Evolutionary conservation across 2,888 invertebrate genomes (phyloP), one percentile per base, ranked within the genome.

Genomic region (Patella depressa): DNA sequence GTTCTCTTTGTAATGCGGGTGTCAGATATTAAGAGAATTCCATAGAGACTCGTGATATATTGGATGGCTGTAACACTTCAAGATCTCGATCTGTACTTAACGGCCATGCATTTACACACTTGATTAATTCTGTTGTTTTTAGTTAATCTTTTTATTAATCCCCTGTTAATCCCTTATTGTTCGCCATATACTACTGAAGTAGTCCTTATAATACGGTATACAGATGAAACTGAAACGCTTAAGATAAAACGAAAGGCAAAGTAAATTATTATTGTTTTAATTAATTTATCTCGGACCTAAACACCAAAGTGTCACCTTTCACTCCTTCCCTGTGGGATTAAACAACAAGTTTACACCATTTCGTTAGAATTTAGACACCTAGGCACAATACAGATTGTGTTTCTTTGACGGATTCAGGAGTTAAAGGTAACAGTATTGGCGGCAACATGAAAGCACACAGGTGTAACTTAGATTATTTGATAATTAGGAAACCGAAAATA

Each of bases 71-170:
- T 45, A 45, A 45, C 45, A 45, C 45, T 45, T 45, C 45, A 45
- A 9, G 45, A 45, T 45, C 45, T 45, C 45, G 45, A 45, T 9
- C 45, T 45, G 9, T 45, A 45, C 45, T 45, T 45, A 45, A 45
- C 45, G 45, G 9, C 45, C 45, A 45, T 45, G 45, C 45, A 45
- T 45, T 45, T 34, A 7, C 45, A 45, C 65, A 14, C 65, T 15
- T 65, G 65, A 65, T 65, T 65, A 24, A 65, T 65, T 65, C 24
- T 65, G 65, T 65, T 65, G 24, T 65, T 14, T 65, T 65, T 12
- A 65, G 65, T n/a, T 65, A 65, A 65, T 65, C 65, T 65, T 65
- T 65, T 24, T 11, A 15, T 19, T 19, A 24, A 24, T 65, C 65
- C 12, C 9, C 45, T 9, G 45, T 9, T 45, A 45, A 45, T 45